Evolutionary conservation across 1,140 invertebrate genomes (phyloP), one percentile per base, ranked within the genome.

Genomic region (Drosophila willistoni): DNA sequence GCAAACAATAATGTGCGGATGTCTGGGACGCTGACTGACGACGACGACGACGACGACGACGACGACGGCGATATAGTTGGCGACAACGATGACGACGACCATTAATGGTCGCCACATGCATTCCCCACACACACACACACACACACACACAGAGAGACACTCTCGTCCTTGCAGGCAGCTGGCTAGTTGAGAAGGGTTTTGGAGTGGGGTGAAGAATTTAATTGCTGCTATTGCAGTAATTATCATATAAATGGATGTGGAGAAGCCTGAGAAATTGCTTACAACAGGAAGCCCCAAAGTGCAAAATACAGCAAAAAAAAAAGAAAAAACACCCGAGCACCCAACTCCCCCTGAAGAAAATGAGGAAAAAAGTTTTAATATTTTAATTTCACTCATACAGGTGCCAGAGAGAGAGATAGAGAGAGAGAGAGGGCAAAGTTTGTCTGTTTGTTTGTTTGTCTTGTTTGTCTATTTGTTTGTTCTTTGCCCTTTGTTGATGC

Each of bases 241-340:
- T 86, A 86, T 63, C 79, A 78, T 81, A 75, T 81, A 84, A 84
- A 77, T 81, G 77, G 22, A 14, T 63, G 59, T 56, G 55, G 68
- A 62, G 10, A 63, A 39, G 7, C 34, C 41, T 39, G n/a, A 51
- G 22, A 60, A 22, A 33, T 61, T 54, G 57, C 68, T 44, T 44
- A 44, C 42, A 1, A 12, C 34, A 51, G 44, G 44, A 51, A 51
- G 44, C 44, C 17, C 44, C 19, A 51, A 51, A 51, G 44, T 47
- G 44, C 44, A 47, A 47, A 44, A 42, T 63, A 68, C 7, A 36
- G 12, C 2, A 36, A 36, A 9, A 36, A 36, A 10, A 36, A 36
- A 36, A 12, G 1, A 29, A 22, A 29, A 22, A 22, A 22, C 19
- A 22, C 19, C 19, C 19, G 19, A 22, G 19, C 29, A 29, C 6